phyloP scores from a whole-genome alignment of 1,140 invertebrate species.

The Saccostrea cuccullata region DNA sequence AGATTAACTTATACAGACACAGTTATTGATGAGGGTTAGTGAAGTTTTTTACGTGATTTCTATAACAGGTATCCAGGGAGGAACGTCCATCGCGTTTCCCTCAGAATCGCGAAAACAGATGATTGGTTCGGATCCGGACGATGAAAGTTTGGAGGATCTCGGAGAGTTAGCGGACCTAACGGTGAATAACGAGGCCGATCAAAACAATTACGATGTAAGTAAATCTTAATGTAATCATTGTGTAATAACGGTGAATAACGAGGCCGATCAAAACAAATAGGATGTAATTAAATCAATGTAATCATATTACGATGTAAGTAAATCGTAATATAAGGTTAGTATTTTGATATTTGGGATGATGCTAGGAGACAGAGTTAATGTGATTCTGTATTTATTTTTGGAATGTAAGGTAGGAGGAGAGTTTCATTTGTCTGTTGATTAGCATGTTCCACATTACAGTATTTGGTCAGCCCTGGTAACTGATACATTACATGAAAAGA shows the following conservation, averaged over 20 bases:
- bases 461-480: background rate
- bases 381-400: too few relatives aligned
- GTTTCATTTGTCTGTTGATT: too few relatives aligned
- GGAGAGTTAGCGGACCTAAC: slow-evolving; percentile 97
- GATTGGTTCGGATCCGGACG: slow-evolving; percentile 77
- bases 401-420: too few relatives aligned
- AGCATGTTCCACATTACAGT: background rate
- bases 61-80: slow-evolving; percentile 66
- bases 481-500: background rate
- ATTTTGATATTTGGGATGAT: too few relatives aligned
- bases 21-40: background rate
- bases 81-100: slow-evolving; percentile 64
- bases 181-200: slow-evolving; percentile 97
- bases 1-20: background rate
- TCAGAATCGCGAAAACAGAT: slow-evolving; percentile 62
- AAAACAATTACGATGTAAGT: slow-evolving; percentile 89
- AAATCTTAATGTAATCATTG: background rate
- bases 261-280: slow-evolving; percentile 90
- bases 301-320: slow-evolving; percentile 85
- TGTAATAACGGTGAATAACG: slow-evolving; percentile 91
- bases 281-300: too few relatives aligned
- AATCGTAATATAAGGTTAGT: background rate
- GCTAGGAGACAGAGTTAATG: too few relatives aligned
- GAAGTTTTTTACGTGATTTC: background rate
- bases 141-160: slow-evolving; percentile 90